Base-by-base conservation (phyloP, 2,888 invertebrate species). In the Netelia inedita region DNA sequence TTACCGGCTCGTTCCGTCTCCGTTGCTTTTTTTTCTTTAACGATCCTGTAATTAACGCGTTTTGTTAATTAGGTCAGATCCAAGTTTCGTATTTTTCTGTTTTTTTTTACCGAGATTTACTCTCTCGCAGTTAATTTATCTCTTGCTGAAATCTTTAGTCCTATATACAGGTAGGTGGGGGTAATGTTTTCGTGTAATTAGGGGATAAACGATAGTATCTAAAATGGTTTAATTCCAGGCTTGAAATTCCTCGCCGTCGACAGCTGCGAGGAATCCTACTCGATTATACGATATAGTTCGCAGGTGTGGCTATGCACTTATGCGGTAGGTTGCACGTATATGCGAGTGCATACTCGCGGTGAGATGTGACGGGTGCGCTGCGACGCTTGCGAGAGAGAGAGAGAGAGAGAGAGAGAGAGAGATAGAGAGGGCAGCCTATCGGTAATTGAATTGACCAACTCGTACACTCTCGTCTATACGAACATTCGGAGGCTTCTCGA, bases 381-480 rank as follows among this genome's bases (percentile, higher is more conserved):
- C 46, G 79, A 10, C 59, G 71, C 46, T 28, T 72, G 57, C 72
- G 53, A n/a, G 69, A 59, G 57, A 65, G 55, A 23, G 53, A n/a
- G 69, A 59, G 57, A 65, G 55, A 23, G 23, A 23, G 23, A 23
- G 23, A 23, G 23, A 23, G 23, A 23, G 23, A 23, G 23, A 23
- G 23, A 23, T 5, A 35, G 35, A 35, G 35, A 35, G 35, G 6
- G 35, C 35, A 35, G 35, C 35, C 35, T 35, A 79, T 72, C 79
- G 57, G 79, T 79, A 79, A 79, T 79, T 79, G 72, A 79, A 79
- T 79, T 79, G 79, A 73, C 79, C 79, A 66, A 79, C 66, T 72
- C 79, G 71, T 69, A 61, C 69, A 57, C 68, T 43, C 69, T 69
- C 63, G 71, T 65, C 35, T 35, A 55, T 57, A 73, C 61, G 61